Conservation (phyloP, 2,113 vertebrate genomes). For the Diadophis punctatus region DNA sequence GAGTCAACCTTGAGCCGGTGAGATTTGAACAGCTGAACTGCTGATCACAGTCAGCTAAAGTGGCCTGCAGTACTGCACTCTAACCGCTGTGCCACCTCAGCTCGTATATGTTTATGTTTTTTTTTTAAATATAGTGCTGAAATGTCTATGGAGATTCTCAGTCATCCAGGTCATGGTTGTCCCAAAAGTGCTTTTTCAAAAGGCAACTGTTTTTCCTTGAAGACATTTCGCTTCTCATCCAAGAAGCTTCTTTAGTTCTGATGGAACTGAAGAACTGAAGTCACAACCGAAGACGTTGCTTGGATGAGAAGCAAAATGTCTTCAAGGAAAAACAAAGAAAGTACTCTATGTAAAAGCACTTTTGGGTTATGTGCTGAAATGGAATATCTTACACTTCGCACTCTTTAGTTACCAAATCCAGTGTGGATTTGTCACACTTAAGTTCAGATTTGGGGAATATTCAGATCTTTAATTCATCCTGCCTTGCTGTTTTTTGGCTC, state of each 20-base stretch:
- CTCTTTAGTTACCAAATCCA: background rate
- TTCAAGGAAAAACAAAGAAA: background rate
- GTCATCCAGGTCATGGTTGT: background rate
- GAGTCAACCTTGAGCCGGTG: too few relatives aligned
- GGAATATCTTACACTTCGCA: background rate
- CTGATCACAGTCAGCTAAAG: too few relatives aligned
- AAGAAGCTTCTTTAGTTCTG: background rate
- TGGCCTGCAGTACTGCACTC: too few relatives aligned
- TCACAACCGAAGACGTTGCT: background rate
- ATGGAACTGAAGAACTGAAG: background rate
- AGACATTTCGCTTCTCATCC: background rate
- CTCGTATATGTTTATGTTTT: too few relatives aligned
- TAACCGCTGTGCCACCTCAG: too few relatives aligned
- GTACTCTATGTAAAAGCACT: background rate
- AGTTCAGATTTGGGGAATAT: background rate
- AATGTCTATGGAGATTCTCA: background rate
- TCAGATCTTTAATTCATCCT: background rate
- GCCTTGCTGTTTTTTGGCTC: background rate
- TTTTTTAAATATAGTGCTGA: background rate
- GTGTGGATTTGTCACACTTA: background rate
- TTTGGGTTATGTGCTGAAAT: background rate
- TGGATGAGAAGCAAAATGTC: background rate
- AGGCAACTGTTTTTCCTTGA: background rate
- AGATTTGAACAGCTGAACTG: too few relatives aligned
- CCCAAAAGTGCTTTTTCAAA: background rate